Percentiles rank a stretch among this genome's conserved stretches.
Conservation (phyloP, 2,888 invertebrate species). For the Lycophotia porphyrea region DNA sequence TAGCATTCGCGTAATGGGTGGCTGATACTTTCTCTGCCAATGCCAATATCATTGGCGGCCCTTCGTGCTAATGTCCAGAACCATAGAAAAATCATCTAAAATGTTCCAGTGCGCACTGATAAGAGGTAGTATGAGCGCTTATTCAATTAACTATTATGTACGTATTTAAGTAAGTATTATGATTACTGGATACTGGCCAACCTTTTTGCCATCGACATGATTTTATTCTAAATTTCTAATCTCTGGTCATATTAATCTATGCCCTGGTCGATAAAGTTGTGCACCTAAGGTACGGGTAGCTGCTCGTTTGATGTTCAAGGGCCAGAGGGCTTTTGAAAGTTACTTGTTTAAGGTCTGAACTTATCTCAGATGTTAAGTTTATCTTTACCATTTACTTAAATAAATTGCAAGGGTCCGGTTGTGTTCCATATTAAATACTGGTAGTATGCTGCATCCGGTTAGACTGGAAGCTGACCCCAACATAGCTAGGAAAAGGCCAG, state of each 20-base stretch:
- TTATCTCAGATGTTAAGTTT: neutral
- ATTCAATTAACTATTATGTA: neutral
- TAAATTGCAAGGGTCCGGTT: neutral
- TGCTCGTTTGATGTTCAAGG: neutral
- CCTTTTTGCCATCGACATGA: neutral
- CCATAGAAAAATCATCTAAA: neutral
- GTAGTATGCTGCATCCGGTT: neutral
- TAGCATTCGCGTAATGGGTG: constrained; percentile 85
- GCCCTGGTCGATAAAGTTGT: neutral
- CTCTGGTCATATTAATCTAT: too few relatives aligned
- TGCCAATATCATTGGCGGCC: constrained; percentile 67
- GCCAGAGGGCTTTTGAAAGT: constrained; percentile 3
- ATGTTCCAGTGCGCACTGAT: neutral
- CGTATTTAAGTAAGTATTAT: neutral
- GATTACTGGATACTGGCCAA: neutral
- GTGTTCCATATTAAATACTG: neutral
- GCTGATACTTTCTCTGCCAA: constrained; percentile 85
- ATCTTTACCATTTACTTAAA: neutral
- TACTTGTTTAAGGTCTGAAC: neutral
- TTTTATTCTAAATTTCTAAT: neutral
- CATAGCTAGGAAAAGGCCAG: neutral
- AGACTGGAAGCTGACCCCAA: neutral
- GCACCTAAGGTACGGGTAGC: neutral
- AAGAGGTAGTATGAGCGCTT: neutral
- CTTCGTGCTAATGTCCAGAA: constrained; percentile 5